These are phyloP conservation scores for Hemiscyllium ocellatum DNA, from an alignment of 2,113 vertebrate genomes.

Conservation along the genomic window DNA sequence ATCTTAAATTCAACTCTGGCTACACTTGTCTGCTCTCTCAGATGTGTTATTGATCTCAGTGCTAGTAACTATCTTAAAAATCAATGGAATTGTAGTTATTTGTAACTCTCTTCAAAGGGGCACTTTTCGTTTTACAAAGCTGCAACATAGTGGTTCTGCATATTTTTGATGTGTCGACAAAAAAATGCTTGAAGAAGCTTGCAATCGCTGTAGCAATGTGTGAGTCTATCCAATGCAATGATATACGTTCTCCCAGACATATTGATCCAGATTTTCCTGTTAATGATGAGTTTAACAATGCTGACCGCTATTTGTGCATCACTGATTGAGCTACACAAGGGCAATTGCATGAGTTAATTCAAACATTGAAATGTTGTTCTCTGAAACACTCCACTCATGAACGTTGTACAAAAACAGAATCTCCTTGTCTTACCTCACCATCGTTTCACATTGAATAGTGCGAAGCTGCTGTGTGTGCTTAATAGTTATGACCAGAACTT, in stretches of 20 bases:
- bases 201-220: background rate
- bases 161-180: background rate
- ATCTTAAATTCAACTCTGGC: background rate
- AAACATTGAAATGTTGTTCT: background rate
- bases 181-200: background rate
- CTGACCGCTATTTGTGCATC: background rate
- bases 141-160: background rate
- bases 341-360: no score
- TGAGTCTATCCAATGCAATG: background rate
- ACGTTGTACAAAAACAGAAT: background rate
- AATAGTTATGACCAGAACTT: background rate
- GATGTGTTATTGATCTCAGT: background rate
- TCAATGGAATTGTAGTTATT: constrained; percentile 9
- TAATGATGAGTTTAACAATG: background rate
- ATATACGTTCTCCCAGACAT: background rate
- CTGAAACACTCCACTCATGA: background rate
- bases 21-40: background rate
- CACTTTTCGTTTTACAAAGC: background rate
- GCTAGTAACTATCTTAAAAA: background rate
- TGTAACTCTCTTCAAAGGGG: background rate
- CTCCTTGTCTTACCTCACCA: background rate
- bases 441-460: background rate
- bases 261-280: background rate
- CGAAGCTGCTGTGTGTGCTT: background rate
- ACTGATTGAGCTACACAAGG: background rate